Evolutionary conservation across 2,113 vertebrate species (phyloP).

Genomic region (Odontesthes bonariensis): DNA sequence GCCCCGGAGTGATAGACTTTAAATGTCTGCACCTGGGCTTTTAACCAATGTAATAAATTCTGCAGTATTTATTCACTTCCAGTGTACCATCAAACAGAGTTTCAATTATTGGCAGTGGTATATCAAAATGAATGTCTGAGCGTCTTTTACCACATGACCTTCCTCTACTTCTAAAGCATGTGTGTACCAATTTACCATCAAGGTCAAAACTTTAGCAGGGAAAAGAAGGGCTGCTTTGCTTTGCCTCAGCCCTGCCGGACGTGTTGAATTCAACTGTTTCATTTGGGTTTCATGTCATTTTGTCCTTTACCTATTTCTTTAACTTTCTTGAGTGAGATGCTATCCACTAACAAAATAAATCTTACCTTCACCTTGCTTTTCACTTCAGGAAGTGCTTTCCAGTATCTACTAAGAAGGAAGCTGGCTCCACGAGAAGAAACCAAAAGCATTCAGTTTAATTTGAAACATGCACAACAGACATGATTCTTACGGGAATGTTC

Average conservation of each 20-base stretch:
- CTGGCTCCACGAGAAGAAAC: too few species aligned
- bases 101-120: not conserved
- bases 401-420: not conserved
- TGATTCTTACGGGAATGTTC: too few species aligned
- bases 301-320: too few species aligned
- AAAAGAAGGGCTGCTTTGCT: too few species aligned
- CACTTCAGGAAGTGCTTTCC: not conserved
- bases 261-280: too few species aligned
- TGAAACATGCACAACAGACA: too few species aligned
- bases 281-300: too few species aligned
- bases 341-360: not conserved
- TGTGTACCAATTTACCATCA: too few species aligned
- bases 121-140: not conserved
- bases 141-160: not conserved
- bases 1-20: slow-evolving; percentile 12
- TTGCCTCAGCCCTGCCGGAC: too few species aligned
- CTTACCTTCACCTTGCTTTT: not conserved
- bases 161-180: too few species aligned
- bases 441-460: not conserved
- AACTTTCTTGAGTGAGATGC: too few species aligned
- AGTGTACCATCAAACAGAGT: not conserved
- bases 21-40: not conserved
- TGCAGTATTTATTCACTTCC: not conserved
- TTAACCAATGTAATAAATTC: not conserved
- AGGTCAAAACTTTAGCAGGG: too few species aligned